phyloP scores from a whole-genome alignment of 2,888 invertebrate genomes.

The Platypus cylindrus region DNA sequence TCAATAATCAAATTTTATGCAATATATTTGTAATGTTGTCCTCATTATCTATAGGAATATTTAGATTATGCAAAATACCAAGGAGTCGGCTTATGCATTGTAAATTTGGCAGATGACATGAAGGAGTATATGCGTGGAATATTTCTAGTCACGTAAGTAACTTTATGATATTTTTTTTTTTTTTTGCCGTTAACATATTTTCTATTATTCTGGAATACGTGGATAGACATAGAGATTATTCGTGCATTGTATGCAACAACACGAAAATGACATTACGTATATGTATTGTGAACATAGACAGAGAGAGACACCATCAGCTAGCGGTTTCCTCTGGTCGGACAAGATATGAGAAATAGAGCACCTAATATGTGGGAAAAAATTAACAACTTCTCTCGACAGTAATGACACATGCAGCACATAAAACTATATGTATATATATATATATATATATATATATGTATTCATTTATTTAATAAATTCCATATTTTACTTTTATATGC shows the following conservation, averaged over 20 bases:
- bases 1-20: too few relatives aligned
- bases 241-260: too few relatives aligned
- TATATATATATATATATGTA: conserved; percentile 5
- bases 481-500: not conserved
- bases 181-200: not conserved
- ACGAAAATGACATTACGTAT: too few relatives aligned
- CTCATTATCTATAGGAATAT: conserved; percentile 36
- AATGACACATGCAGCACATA: conserved; percentile 1
- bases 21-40: conserved; percentile 7
- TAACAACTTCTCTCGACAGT: too few relatives aligned
- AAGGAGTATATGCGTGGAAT: conserved; percentile 52
- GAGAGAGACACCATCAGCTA: too few relatives aligned
- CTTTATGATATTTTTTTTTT: not conserved
- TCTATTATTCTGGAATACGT: not conserved
- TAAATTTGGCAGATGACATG: conserved; percentile 53
- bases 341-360: too few relatives aligned
- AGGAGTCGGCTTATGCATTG: conserved; percentile 49
- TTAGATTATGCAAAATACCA: conserved; percentile 38
- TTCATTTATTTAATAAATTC: too few relatives aligned
- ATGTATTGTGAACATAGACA: too few relatives aligned
- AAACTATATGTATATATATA: conserved; percentile 4
- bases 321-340: too few relatives aligned
- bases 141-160: conserved; percentile 50
- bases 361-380: too few relatives aligned
- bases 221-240: too few relatives aligned